Percentiles rank a stretch among this genome's conserved stretches.
Evolutionary conservation across 2,888 invertebrate genomes (phyloP).

Genomic region (Mycalesis mineus): DNA sequence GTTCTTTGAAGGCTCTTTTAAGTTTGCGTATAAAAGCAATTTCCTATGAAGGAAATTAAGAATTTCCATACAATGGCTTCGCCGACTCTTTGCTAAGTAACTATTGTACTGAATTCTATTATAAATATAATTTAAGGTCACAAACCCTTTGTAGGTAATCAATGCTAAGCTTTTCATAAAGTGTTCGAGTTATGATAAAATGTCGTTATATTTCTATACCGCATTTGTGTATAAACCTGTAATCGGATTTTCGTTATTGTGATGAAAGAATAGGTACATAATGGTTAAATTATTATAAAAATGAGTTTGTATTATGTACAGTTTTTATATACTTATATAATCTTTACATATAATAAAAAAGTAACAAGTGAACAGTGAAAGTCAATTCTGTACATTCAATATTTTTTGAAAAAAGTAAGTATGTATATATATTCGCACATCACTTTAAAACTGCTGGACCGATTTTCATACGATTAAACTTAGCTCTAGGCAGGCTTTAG

Average conservation of each 20-base stretch:
- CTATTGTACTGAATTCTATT: constrained; percentile 23
- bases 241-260: neutral
- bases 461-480: too few species aligned
- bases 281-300: too few species aligned
- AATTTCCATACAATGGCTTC: constrained; percentile 25
- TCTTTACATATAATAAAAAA: too few species aligned
- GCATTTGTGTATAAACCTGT: neutral
- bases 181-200: neutral
- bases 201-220: neutral
- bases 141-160: neutral
- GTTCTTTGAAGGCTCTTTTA: constrained; percentile 21
- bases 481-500: too few species aligned
- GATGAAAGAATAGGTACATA: neutral
- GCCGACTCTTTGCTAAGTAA: constrained; percentile 23
- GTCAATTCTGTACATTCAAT: too few species aligned
- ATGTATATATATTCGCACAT: too few species aligned
- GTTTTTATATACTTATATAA: too few species aligned
- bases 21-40: constrained; percentile 40
- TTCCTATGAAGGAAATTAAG: constrained; percentile 64
- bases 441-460: too few species aligned
- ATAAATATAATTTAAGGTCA: constrained; percentile 13
- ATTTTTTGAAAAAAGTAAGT: too few species aligned
- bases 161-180: constrained; percentile 2
- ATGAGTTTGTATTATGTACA: too few species aligned
- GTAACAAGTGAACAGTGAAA: too few species aligned